Percentiles rank a stretch among this genome's conserved stretches.
Evolutionary conservation across 2,888 invertebrate genomes (phyloP).

Genomic region (Pachymerium ferrugineum): DNA sequence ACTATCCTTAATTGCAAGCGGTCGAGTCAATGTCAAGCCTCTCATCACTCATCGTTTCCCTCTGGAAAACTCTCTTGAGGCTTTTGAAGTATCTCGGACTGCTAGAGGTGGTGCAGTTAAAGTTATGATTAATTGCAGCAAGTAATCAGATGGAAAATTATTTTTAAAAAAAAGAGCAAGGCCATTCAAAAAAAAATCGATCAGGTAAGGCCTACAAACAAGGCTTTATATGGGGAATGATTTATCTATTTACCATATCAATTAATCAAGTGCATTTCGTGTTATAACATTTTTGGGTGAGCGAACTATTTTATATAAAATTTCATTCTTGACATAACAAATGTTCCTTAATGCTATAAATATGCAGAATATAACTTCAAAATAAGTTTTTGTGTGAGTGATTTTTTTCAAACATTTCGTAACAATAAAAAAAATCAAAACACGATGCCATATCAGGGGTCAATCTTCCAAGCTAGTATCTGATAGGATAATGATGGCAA

Average conservation of each 20-base stretch:
- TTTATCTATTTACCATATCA: too few relatives aligned
- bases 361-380: too few relatives aligned
- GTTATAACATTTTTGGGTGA: too few relatives aligned
- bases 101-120: conserved; percentile 72
- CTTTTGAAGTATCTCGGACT: conserved; percentile 70
- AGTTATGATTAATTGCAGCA: conserved; percentile 71
- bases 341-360: too few relatives aligned
- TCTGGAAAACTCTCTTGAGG: conserved; percentile 41
- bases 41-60: conserved; percentile 38
- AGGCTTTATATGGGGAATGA: too few relatives aligned
- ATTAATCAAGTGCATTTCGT: too few relatives aligned
- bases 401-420: background rate
- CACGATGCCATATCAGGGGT: background rate
- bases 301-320: too few relatives aligned
- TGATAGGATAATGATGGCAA: conserved; percentile 15
- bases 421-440: background rate
- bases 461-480: conserved; percentile 5
- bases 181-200: too few relatives aligned
- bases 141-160: conserved; percentile 7
- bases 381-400: background rate
- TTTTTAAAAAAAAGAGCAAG: too few relatives aligned
- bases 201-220: too few relatives aligned
- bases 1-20: conserved; percentile 37
- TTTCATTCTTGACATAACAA: too few relatives aligned
- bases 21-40: conserved; percentile 37